Percentiles rank a stretch among this genome's conserved stretches.
Evolutionary conservation across 2,113 vertebrate species (phyloP).

Genomic region (Eclectus roratus): DNA sequence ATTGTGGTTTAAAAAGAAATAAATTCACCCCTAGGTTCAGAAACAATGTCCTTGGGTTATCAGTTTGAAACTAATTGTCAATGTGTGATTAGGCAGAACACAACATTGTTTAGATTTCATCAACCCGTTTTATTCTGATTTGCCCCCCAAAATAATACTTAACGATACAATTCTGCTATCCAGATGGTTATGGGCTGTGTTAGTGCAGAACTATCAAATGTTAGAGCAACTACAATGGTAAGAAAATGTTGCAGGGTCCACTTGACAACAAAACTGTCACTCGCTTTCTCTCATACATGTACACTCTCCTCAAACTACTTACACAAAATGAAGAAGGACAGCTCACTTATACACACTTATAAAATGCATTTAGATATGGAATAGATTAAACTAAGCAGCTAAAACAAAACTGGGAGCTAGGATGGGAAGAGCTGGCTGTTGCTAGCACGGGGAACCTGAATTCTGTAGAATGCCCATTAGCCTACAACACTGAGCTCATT

Average conservation of each 20-base stretch:
- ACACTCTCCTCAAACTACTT: neutral
- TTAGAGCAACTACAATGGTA: neutral
- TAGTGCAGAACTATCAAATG: neutral
- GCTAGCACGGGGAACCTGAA: neutral
- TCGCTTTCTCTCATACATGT: neutral
- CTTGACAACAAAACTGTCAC: neutral
- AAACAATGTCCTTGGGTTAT: slow-evolving; percentile 46
- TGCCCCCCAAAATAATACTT: slow-evolving; percentile 29
- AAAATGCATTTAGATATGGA: neutral
- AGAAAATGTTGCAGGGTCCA: neutral
- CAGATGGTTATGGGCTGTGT: neutral
- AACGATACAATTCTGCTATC: neutral
- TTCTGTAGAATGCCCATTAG: neutral
- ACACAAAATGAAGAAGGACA: neutral
- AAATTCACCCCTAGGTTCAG: slow-evolving; percentile 23
- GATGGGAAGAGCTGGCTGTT: neutral
- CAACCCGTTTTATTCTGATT: slow-evolving; percentile 53
- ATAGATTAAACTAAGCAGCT: neutral
- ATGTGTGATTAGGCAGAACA: slow-evolving; percentile 20
- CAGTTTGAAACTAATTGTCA: slow-evolving; percentile 44
- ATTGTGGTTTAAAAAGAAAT: slow-evolving; percentile 10
- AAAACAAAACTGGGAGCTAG: neutral
- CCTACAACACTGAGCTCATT: fast-evolving
- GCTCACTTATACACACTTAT: neutral
- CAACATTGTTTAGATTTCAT: neutral